These are phyloP conservation scores for Vireo griseus DNA, from an alignment of 2,797 vertebrate genomes.

Conservation along the genomic window DNA sequence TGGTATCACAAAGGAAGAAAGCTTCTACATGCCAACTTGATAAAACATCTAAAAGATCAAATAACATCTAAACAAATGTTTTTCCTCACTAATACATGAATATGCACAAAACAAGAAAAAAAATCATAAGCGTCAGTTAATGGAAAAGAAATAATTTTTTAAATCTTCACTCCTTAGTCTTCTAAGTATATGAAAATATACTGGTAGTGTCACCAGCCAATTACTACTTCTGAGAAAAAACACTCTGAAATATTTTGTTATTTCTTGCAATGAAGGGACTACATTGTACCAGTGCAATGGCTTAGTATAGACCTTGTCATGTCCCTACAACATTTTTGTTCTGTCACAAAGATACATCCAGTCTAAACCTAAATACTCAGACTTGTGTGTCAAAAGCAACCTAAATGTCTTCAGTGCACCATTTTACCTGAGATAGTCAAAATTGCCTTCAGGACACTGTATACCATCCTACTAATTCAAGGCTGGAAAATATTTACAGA, in stretches of 20 bases:
- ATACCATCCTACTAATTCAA: background rate
- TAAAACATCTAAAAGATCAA: background rate
- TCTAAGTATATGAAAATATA: background rate
- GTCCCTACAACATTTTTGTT: fast-evolving
- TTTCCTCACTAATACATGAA: background rate
- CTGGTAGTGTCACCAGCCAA: background rate
- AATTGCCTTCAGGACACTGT: background rate
- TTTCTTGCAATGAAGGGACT: background rate
- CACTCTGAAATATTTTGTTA: background rate
- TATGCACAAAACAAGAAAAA: background rate
- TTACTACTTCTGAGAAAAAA: background rate
- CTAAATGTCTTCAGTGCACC: background rate
- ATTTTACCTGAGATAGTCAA: background rate
- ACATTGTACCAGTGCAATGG: background rate
- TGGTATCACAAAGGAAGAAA: background rate
- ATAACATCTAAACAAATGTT: background rate
- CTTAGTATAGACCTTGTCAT: fast-evolving
- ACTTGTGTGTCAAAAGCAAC: background rate
- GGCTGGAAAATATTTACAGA: background rate
- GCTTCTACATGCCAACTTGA: background rate
- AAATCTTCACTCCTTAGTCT: background rate
- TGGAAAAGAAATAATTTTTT: background rate
- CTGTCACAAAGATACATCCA: background rate
- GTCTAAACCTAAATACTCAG: background rate
- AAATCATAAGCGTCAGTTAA: background rate